phyloP scores from a whole-genome alignment of 2,113 vertebrate species.

The Pluvialis apricaria region DNA sequence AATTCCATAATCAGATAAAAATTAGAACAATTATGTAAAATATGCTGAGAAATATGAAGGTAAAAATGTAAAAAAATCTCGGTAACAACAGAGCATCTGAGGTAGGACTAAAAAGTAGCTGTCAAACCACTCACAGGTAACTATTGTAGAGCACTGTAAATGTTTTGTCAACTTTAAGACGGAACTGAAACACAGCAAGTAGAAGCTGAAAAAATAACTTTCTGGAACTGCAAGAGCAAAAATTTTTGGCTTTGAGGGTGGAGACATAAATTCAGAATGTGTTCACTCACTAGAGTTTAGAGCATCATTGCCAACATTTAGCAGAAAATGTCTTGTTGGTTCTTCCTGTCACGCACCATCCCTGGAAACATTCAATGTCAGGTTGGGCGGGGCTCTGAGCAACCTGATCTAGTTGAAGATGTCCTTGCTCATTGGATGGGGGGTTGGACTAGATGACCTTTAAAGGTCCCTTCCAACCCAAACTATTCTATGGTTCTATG shows the following conservation, averaged over 20 bases:
- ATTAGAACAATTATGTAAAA: neutral
- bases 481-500: neutral
- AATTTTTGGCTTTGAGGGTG: neutral
- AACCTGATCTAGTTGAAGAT: neutral
- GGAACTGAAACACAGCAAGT: neutral
- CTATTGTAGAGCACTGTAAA: neutral
- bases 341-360: neutral
- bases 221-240: neutral
- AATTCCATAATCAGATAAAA: neutral
- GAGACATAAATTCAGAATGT: neutral
- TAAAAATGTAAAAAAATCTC: neutral
- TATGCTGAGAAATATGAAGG: neutral
- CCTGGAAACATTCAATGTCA: neutral
- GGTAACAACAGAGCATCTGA: neutral
- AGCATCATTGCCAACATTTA: neutral
- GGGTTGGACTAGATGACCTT: neutral
- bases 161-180: neutral
- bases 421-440: neutral
- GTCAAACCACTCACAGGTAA: neutral
- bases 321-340: neutral
- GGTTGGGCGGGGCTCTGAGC: neutral
- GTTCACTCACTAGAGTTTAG: neutral
- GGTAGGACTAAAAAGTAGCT: neutral
- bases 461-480: neutral
- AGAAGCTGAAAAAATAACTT: neutral